phyloP scores from a whole-genome alignment of 2,797 vertebrate species.

The Manis pentadactyla region DNA sequence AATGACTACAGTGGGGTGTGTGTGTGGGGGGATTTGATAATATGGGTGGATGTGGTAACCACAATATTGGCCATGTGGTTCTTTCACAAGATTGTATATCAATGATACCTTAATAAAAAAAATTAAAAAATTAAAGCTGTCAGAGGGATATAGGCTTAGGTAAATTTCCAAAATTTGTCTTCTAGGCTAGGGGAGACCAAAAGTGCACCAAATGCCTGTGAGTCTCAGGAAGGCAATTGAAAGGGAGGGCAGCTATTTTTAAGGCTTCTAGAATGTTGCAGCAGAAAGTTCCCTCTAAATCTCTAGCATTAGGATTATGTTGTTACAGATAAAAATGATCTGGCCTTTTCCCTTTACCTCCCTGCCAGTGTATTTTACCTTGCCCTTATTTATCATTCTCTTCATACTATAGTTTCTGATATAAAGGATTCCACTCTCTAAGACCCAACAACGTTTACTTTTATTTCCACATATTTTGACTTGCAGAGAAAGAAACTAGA shows the following conservation, averaged over 20 bases:
- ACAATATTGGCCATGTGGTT: too few relatives aligned
- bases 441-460: background rate
- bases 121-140: background rate
- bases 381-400: background rate
- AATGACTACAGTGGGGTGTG: too few relatives aligned
- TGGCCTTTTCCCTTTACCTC: background rate
- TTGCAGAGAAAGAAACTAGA: background rate
- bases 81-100: too few relatives aligned
- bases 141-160: too few relatives aligned
- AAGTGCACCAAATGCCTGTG: rapidly evolving
- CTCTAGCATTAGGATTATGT: background rate
- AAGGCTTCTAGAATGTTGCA: background rate
- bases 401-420: background rate
- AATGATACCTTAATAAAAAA: too few relatives aligned
- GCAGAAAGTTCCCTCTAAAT: background rate
- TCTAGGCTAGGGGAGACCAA: background rate
- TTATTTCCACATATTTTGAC: background rate
- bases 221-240: too few relatives aligned
- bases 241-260: background rate
- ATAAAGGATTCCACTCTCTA: background rate
- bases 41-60: too few relatives aligned
- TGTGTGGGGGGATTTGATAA: too few relatives aligned
- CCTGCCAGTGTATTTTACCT: background rate
- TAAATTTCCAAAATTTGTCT: background rate
- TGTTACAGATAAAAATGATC: too few relatives aligned